A percentile compares a stretch with the other conserved stretches of the same genome.
Conservation (phyloP, 1,140 invertebrate genomes). For the Nasonia longicornis region DNA sequence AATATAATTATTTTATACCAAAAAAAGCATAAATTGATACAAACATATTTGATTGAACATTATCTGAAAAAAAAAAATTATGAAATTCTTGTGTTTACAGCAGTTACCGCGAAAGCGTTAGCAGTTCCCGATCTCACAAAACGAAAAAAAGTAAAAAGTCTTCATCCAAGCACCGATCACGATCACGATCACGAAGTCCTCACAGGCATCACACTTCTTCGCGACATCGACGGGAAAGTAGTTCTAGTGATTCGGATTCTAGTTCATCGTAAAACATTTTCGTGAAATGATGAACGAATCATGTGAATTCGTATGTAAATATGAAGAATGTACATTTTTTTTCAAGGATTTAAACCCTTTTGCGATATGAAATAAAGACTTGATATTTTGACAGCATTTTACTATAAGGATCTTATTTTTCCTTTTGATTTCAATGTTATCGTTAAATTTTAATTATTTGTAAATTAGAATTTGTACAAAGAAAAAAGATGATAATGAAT, state of each 20-base stretch:
- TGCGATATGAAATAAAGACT: conserved; percentile 37
- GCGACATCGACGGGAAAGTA: conserved; percentile 57
- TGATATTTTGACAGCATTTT: not conserved
- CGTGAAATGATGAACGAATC: not conserved
- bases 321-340: conserved; percentile 44
- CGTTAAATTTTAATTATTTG: not conserved
- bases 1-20: not conserved
- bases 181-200: conserved; percentile 62
- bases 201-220: conserved; percentile 57
- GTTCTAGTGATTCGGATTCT: conserved; percentile 61
- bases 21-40: not conserved
- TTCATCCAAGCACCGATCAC: conserved; percentile 60
- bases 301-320: conserved; percentile 36
- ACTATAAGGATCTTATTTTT: not conserved
- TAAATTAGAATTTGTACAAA: too few species aligned
- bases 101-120: conserved; percentile 63
- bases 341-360: conserved; percentile 30
- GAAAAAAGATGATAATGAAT: not conserved
- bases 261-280: conserved; percentile 55
- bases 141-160: conserved; percentile 66
- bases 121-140: conserved; percentile 62
- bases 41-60: not conserved
- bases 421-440: not conserved
- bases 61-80: not conserved
- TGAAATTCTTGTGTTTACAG: conserved; percentile 31